These are phyloP conservation scores for Arvicanthis niloticus DNA, from an alignment of 2,113 vertebrate genomes.

Conservation along the genomic window DNA sequence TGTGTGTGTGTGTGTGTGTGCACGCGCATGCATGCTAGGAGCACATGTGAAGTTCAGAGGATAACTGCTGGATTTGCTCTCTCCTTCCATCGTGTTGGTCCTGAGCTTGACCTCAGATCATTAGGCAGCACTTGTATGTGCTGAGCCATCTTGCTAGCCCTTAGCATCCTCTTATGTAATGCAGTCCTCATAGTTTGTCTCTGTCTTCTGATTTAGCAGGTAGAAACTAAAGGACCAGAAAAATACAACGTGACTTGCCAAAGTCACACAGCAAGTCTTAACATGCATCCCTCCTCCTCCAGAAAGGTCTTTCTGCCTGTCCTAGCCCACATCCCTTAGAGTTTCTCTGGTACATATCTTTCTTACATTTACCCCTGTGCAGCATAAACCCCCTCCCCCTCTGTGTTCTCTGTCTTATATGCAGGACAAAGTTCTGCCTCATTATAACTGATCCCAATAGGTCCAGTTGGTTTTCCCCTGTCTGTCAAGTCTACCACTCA, in stretches of 20 bases:
- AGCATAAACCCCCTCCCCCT: neutral
- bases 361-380: neutral
- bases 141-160: neutral
- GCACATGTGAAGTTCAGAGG: neutral
- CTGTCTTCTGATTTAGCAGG: conserved; percentile 9
- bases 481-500: conserved; percentile 10
- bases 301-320: conserved; percentile 1
- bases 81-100: neutral
- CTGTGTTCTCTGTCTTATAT: conserved; percentile 3
- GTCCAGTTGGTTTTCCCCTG: neutral
- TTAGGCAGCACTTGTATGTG: neutral
- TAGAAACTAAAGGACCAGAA: neutral
- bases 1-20: neutral
- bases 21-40: too few species aligned
- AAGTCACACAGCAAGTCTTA: neutral
- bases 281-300: neutral
- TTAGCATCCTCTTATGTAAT: conserved; percentile 5
- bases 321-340: conserved; percentile 23
- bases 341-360: neutral
- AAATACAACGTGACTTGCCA: conserved; percentile 39
- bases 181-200: conserved; percentile 11
- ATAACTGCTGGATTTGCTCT: neutral
- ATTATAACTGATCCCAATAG: neutral
- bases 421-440: neutral
- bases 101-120: neutral